Evolutionary conservation across 2,797 vertebrate genomes (phyloP).

Genomic region (Sebastes alutus): DNA sequence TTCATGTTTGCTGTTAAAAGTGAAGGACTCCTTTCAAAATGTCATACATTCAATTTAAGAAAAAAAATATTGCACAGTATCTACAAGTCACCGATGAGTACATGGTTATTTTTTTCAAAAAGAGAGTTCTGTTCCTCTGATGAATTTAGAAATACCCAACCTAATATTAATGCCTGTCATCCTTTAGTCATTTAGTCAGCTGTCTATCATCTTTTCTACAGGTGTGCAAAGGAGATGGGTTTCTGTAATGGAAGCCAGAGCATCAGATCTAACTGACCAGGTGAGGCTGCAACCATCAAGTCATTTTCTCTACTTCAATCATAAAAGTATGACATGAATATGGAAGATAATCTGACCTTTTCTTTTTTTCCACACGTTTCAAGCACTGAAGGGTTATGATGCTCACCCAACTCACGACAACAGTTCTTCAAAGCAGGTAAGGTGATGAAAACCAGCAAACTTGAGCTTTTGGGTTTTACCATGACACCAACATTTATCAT

Average conservation of each 20-base stretch:
- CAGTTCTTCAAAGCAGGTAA: slow-evolving; percentile 2
- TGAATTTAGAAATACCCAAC: background rate
- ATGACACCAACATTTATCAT: background rate
- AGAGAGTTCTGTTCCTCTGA: background rate
- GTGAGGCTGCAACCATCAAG: background rate
- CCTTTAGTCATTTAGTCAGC: background rate
- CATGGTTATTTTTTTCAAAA: too few relatives aligned
- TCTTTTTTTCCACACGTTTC: background rate
- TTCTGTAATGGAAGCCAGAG: background rate
- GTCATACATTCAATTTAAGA: slow-evolving; percentile 2
- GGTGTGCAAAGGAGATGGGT: background rate
- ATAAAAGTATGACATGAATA: background rate
- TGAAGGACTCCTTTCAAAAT: background rate
- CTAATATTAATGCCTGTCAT: background rate
- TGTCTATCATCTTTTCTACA: background rate
- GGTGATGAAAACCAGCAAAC: background rate
- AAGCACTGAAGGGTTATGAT: background rate
- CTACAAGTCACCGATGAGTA: background rate
- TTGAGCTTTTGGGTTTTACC: background rate
- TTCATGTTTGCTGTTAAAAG: background rate
- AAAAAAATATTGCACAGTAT: background rate
- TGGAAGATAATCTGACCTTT: background rate
- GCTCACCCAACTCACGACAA: background rate
- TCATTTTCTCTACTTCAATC: background rate
- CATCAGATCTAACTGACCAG: background rate